Base-by-base conservation (phyloP, 2,797 vertebrate genomes). In the Orientallactaga sibirica region DNA sequence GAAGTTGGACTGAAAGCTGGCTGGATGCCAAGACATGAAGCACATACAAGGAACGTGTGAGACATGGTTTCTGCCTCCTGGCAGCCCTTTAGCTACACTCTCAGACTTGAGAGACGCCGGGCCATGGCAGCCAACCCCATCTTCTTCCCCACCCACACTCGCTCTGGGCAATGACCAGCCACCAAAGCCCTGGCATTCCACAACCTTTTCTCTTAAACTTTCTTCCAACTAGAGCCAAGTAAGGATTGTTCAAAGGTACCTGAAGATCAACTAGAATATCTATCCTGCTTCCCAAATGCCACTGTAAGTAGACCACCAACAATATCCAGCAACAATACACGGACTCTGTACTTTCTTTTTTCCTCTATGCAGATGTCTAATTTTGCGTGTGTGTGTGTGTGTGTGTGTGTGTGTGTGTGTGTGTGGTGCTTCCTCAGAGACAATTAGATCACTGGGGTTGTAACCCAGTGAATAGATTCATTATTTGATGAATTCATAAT, bases 1-100 rank as follows among this genome's bases (percentile, higher is more conserved):
- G 83, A 92, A 95, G 87, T 64, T 79, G 89, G 86, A 67, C 74
- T 92, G 95, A 73, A 20, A 10, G 4, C 22, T 97, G 97, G 96
- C 94, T 12, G 76, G 0, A 12, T 4, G 94, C 96, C 97, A 97
- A 81, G 80, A 79, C 5, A 52, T 18, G 75, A 88, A 75, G 71
- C 81, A 62, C 90, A 79, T 43, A 64, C 78, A 12, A 82, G 88
- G 61, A 91, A 91, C 29, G 89, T 95, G 96, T 74, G 95, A 96
- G 95, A 97, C 94, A 77, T 76, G 95, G 73, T 92, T 92, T 78
- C 91, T 95, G 94, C 71, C 92, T 93, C 43, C n/a, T 91, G 86
- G 94, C 90, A 94, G 93, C 91, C 91, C 84, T 9, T 27, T 80
- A 93, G 80, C 91, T 89, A 16, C 25, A 29, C 86, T 43, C 48